Conservation (phyloP, 2,888 invertebrate species). For the Xylota segnis region DNA sequence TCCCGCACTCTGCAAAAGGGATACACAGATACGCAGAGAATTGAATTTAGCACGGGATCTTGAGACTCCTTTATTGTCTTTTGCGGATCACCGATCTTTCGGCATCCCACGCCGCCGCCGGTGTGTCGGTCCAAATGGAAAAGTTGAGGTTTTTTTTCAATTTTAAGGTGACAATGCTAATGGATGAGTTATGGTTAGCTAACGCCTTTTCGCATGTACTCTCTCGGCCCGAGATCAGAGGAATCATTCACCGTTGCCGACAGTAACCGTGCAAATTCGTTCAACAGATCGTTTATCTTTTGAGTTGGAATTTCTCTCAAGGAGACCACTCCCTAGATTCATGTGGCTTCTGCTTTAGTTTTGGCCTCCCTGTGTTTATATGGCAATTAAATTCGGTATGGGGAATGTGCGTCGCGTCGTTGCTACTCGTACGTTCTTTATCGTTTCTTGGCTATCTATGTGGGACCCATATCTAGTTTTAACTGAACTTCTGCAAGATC, state of each 20-base stretch:
- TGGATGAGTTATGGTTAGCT: conserved; percentile 74
- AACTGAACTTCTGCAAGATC: conserved; percentile 46
- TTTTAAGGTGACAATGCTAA: conserved; percentile 71
- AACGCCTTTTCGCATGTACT: conserved; percentile 67
- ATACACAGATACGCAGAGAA: conserved; percentile 21
- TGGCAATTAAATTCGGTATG: conserved; percentile 66
- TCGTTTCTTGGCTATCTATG: conserved; percentile 42
- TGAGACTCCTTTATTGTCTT: conserved; percentile 27
- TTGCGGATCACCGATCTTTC: conserved; percentile 51
- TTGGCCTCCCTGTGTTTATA: conserved; percentile 42
- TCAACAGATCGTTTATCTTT: conserved; percentile 72
- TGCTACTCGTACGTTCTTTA: conserved; percentile 26
- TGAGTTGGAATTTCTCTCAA: conserved; percentile 13
- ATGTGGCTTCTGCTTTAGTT: conserved; percentile 31
- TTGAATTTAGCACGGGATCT: conserved; percentile 66
- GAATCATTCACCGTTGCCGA: conserved; percentile 61
- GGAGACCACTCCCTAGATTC: conserved; percentile 43
- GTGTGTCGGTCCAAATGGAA: conserved; percentile 33
- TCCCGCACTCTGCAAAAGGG: conserved; percentile 41
- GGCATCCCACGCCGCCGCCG: conserved; percentile 49
- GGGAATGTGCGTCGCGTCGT: conserved; percentile 33
- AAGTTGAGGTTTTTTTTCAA: conserved; percentile 61
- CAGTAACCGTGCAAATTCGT: conserved; percentile 69
- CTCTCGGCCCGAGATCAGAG: conserved; percentile 56
- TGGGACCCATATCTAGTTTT: background rate